A percentile compares a stretch with the other conserved stretches of the same genome.
These are phyloP conservation scores for Drosophila biarmipes DNA, from an alignment of 1,140 invertebrate genomes.

Conservation along the genomic window DNA sequence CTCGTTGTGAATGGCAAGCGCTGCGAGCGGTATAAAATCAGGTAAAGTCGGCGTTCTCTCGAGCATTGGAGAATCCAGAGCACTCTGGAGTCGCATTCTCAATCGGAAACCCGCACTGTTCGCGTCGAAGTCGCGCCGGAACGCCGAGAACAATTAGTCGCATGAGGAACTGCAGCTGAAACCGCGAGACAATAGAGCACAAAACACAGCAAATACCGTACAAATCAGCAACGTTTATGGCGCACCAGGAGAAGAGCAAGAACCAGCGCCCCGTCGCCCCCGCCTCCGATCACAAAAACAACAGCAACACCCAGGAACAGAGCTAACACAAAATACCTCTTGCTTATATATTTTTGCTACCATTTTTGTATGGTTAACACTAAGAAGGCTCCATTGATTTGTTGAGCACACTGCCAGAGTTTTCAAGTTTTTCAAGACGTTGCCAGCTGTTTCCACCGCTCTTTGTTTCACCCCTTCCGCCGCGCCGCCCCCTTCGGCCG, in stretches of 20 bases:
- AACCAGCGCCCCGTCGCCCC: constrained; percentile 28
- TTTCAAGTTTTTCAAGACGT: constrained; percentile 27
- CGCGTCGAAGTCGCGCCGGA: constrained; percentile 17
- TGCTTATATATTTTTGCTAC: constrained; percentile 52
- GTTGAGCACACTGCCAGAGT: constrained; percentile 40
- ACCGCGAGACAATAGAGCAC: constrained; percentile 33
- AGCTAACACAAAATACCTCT: constrained; percentile 44
- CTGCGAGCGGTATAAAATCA: background rate
- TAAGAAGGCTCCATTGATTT: constrained; percentile 66
- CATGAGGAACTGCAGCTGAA: constrained; percentile 28
- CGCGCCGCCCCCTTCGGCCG: background rate
- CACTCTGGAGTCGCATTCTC: constrained; percentile 5
- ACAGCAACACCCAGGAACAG: constrained; percentile 35
- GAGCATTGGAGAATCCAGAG: too few species aligned
- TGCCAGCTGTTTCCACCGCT: constrained; percentile 58
- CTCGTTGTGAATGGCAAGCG: background rate
- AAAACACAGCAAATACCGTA: constrained; percentile 44
- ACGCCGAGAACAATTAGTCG: background rate
- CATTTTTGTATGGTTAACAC: constrained; percentile 36
- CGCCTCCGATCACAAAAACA: constrained; percentile 19
- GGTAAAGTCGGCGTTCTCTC: background rate
- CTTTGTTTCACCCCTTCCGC: background rate
- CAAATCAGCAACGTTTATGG: constrained; percentile 59
- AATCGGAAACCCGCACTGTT: background rate
- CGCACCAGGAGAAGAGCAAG: constrained; percentile 35